Conservation (phyloP, 2,888 invertebrate genomes). For the Standfussiana lucernea region DNA sequence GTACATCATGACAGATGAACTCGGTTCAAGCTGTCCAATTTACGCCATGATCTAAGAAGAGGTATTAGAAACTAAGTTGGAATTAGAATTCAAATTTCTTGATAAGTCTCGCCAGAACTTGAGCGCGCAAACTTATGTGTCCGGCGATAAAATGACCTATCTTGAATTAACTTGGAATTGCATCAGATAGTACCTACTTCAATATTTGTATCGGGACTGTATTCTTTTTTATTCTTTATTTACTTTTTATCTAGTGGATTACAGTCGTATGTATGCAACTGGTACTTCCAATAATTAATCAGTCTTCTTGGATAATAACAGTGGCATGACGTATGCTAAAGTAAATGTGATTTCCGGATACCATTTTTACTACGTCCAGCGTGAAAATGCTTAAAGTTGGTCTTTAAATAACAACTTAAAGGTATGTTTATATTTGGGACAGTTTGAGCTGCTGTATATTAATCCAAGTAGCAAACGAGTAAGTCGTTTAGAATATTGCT, state of each 20-base stretch:
- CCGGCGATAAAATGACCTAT: slow-evolving; percentile 24
- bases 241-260: neutral
- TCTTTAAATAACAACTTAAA: neutral
- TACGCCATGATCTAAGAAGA: slow-evolving; percentile 22
- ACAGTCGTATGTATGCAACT: neutral
- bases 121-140: slow-evolving; percentile 33
- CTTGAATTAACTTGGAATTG: slow-evolving; percentile 5
- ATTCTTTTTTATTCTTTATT: neutral
- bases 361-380: neutral
- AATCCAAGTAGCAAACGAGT: neutral
- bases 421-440: neutral
- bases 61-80: slow-evolving; percentile 41
- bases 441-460: neutral
- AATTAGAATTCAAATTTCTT: slow-evolving; percentile 47
- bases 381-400: neutral
- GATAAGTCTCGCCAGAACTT: slow-evolving; percentile 35
- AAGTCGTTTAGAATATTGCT: neutral
- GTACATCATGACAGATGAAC: neutral
- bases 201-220: neutral
- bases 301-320: neutral
- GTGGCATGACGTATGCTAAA: neutral
- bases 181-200: neutral
- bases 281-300: neutral
- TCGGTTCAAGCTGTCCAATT: slow-evolving; percentile 12
- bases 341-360: too few relatives aligned